Percentiles rank a stretch among this genome's conserved stretches.
Evolutionary conservation across 2,888 invertebrate species (phyloP).

Genomic region (Nomada ferruginata): DNA sequence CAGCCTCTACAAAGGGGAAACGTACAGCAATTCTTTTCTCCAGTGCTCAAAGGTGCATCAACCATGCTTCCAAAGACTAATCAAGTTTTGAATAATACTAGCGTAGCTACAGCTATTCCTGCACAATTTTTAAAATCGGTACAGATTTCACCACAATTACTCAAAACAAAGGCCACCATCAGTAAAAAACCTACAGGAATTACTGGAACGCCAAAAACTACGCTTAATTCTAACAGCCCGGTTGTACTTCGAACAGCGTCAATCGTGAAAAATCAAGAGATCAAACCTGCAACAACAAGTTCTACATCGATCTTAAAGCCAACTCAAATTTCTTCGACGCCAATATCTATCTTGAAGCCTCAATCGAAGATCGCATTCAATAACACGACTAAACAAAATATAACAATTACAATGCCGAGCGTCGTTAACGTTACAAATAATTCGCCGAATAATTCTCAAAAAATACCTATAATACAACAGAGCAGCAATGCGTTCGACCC

Average conservation of each 20-base stretch:
- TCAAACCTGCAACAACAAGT: conserved; percentile 59
- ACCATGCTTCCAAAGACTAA: conserved; percentile 54
- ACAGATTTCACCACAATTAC: conserved; percentile 75
- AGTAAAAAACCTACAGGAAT: conserved; percentile 48
- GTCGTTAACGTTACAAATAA: conserved; percentile 44
- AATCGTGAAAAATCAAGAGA: conserved; percentile 74
- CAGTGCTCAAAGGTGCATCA: conserved; percentile 70
- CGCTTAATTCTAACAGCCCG: conserved; percentile 61
- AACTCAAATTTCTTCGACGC: conserved; percentile 68
- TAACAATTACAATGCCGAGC: conserved; percentile 62
- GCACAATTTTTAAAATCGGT: conserved; percentile 73
- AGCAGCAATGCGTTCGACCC: conserved; percentile 49
- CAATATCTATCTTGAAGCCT: conserved; percentile 80
- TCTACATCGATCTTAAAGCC: conserved; percentile 71
- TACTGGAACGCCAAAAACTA: conserved; percentile 45
- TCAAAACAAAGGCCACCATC: conserved; percentile 64
- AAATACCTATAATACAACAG: conserved; percentile 34
- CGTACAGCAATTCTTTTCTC: conserved; percentile 75
- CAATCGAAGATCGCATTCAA: conserved; percentile 71
- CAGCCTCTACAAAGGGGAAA: conserved; percentile 70
- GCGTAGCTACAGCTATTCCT: conserved; percentile 51
- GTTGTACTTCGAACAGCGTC: conserved; percentile 75
- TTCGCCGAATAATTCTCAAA: conserved; percentile 62
- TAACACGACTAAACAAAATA: conserved; percentile 63
- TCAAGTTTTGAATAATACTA: conserved; percentile 58